A percentile compares a stretch with the other conserved stretches of the same genome.
These are phyloP conservation scores for Etia nguti DNA, from an alignment of 2,113 vertebrate genomes.

Conservation along the genomic window DNA sequence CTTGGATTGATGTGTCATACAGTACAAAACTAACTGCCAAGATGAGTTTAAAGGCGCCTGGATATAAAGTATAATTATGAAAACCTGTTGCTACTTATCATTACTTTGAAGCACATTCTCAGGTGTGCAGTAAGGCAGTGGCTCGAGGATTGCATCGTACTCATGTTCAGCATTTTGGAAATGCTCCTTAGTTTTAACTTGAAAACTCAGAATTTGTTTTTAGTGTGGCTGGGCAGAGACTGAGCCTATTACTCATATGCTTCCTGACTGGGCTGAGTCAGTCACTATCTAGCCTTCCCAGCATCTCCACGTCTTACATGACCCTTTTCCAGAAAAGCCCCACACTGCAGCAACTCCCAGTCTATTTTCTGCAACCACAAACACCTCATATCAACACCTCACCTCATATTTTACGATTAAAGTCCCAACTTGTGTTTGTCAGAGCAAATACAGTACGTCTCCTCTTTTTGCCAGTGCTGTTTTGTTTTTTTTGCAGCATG, in stretches of 20 bases:
- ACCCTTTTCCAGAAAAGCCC: neutral
- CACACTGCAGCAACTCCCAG: neutral
- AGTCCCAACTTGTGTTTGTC: neutral
- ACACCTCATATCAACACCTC: neutral
- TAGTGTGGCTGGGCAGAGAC: neutral
- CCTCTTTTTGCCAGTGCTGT: neutral
- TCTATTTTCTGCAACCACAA: neutral
- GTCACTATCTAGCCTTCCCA: neutral
- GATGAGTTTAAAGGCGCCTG: neutral
- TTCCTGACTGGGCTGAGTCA: neutral
- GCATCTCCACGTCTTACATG: neutral
- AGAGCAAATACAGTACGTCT: neutral
- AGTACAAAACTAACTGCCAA: neutral
- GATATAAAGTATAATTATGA: neutral
- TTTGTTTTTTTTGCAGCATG: neutral
- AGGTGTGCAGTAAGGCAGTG: neutral
- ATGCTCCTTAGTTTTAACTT: neutral
- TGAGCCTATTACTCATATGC: neutral
- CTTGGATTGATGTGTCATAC: neutral
- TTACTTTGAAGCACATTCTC: neutral
- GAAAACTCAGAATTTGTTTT: neutral
- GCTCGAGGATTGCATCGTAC: neutral
- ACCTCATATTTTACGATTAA: neutral
- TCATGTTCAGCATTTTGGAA: neutral
- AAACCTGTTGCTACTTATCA: neutral